Evolutionary conservation across 2,888 invertebrate species (phyloP), one percentile per base, ranked within the genome.

Genomic region (Sturmia bella): DNA sequence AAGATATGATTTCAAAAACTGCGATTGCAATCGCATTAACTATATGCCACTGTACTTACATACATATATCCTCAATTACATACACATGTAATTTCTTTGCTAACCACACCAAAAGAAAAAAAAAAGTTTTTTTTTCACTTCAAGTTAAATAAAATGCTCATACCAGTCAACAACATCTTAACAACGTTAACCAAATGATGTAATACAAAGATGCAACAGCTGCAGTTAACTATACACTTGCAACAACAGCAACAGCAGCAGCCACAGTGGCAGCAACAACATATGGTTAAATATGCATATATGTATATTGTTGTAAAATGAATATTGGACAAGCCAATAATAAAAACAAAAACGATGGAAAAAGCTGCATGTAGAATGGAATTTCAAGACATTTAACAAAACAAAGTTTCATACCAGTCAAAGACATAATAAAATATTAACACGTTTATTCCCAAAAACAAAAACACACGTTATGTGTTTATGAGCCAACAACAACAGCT

Each of bases 161-260:
- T 48, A 68, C 13, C 68, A 66, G 24, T 41, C 57, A 54, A 41
- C 57, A 54, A 39, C 73, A 32, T 70, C 72, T 66, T 41, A 59
- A 61, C 66, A 57, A 52, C 57, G 57, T 41, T 70, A 41, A 64
- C 32, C 50, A 37, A 54, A 59, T 79, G 78, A 79, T 79, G 78
- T 79, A 73, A 79, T 68, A 79, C 52, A 66, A 72, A 78, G 77
- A 78, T 70, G 77, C 70, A 77, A 70, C 77, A 77, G 78, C 76
- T 77, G 76, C 77, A 70, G 68, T 70, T 27, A 37, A 54, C 54
- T 56, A 45, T 52, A 39, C 57, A 74, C 64, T 74, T 69, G 77
- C 72, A 66, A 75, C 54, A 74, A 39, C 54, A 54, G 61, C 70
- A 70, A 39, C 61, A 74, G 41, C 54, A 54, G 61, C 70, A 70